Evolutionary conservation across 2,797 vertebrate genomes (phyloP), one percentile per base, ranked within the genome.

Genomic region (Periophthalmus magnuspinnatus): DNA sequence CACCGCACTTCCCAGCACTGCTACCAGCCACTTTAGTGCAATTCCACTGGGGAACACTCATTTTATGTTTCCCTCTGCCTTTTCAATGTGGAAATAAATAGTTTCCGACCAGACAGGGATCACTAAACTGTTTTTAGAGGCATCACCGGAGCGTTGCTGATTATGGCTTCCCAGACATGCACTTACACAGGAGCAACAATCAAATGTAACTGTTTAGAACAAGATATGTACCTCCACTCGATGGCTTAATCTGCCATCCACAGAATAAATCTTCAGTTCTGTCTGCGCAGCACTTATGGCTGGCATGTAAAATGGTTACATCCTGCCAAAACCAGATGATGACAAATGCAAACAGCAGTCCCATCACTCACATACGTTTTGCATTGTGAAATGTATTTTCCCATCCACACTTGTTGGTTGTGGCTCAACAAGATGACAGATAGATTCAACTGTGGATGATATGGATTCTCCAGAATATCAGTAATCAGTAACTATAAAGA

Each of bases 1-100:
- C 62, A 74, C 71, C 28, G 84, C 68, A 60, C 82, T 91, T 91
- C 88, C 90, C 89, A 92, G 88, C 87, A 91, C 69, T n/a, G 72
- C 61, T 65, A 65, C 63, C 63, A 80, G 72, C 78, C 77, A 79
- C 85, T 67, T 47, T 13, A 33, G 68, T 75, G 69, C 81, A 81
- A 86, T 86, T 88, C 74, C 80, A 72, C 79, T 75, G 55, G 68
- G 78, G 76, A 89, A 81, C 77, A 77, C 81, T 89, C 69, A 83
- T 87, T 84, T 86, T 45, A 71, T 86, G 77, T 87, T 90, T 87
- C 84, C 81, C 66, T 67, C 78, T 75, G 82, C 83, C 67, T 72
- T 80, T 65, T 81, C 65, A 85, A 84, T 71, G 72, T 86, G 81
- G 77, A 84, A 90, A 86, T 87, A 90, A 86, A 88, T 87, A 77